Base-by-base conservation (phyloP, 64 coral and sea anemone species). In the Porites lutea region DNA sequence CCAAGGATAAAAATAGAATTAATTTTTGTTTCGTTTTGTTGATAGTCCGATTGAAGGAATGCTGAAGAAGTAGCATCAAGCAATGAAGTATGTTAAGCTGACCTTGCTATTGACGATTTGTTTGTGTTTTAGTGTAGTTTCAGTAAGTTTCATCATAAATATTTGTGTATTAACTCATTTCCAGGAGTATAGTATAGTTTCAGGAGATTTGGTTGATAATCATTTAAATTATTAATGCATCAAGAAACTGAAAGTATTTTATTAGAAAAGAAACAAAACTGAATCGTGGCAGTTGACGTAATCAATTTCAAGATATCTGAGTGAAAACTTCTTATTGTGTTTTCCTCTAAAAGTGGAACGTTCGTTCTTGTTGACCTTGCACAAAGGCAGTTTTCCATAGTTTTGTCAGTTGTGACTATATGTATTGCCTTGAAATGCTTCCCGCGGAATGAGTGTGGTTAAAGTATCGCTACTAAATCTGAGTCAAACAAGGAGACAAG, bases 41-140 rank as follows among this genome's bases (percentile, higher is more conserved):
- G 13, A 65, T 68, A 84, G 81, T 49, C 63, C 49, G 81, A 84
- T 47, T 84, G 81, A 84, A 23, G 47, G 46, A 63, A 3, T 16
- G 13, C 21, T 52, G 44, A 48, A 84, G 48, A 13, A 13, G 8
- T 59, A 70, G 66, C 22, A 21, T 44, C 43, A 74, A 74, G 27
- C 10, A 13, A 74, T 45, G 71, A 74, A 21, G 45, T 27, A 10
- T 46, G 22, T 37, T 37, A 37, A 43, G 43, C 60, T 60, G 79
- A 48, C 15, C 18, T 44, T 83, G 45, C 12, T 22, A 6, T 27
- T 82, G 57, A 13, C 48, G 79, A 68, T 8, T 80, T 80, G 46
- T 16, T 11, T 84, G 63, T 84, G 13, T 84, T 68, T 76, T 19
- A 76, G 13, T 50, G 13, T 51, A 76, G 3, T 47, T 76, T 76